Conservation (phyloP, 2,797 vertebrate genomes). For the Macropodus opercularis region DNA sequence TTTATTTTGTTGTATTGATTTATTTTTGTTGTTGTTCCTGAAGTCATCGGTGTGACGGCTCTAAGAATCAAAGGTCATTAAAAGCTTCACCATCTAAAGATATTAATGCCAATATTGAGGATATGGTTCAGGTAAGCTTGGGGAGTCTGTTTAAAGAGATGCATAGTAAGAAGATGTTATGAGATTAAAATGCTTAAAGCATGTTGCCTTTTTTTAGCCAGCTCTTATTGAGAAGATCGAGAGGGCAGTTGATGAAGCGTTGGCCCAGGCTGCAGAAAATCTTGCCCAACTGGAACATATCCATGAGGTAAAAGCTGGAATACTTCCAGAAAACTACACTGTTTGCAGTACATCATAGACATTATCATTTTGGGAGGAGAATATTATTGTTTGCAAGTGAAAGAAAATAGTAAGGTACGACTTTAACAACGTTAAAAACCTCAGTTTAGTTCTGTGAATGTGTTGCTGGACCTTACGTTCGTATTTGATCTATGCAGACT, state of each 20-base stretch:
- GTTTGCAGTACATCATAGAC: not conserved
- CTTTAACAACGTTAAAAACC: too few species aligned
- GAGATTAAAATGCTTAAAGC: not conserved
- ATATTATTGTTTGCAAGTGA: not conserved
- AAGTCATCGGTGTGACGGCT: slow-evolving; percentile 13
- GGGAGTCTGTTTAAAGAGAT: not conserved
- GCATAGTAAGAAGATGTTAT: not conserved
- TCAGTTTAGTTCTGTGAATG: not conserved
- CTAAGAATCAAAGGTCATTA: not conserved
- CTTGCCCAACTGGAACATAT: slow-evolving; percentile 63
- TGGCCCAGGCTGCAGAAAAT: slow-evolving; percentile 63
- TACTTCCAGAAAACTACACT: not conserved
- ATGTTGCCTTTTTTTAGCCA: slow-evolving; percentile 26
- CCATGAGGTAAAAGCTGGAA: slow-evolving; percentile 61
- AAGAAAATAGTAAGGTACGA: not conserved
- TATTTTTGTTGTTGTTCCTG: not conserved
- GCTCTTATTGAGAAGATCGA: slow-evolving; percentile 33
- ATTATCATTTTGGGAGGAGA: not conserved
- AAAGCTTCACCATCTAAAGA: not conserved
- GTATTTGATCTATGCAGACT: slow-evolving; percentile 49
- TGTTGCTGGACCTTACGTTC: not conserved
- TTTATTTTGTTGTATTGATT: too few species aligned
- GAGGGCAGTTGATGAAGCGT: slow-evolving; percentile 63
- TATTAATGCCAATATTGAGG: not conserved
- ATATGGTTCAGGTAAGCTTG: slow-evolving; percentile 39